These are phyloP conservation scores for human (Homo sapiens) DNA, from an alignment of 2,113 vertebrate genomes.

Conservation along the genomic window GRCh38 chr1:4405501-4406000, in stretches of 20 bases:
- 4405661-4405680: not conserved
- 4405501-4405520: constrained; percentile 71
- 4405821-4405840: accelerated
- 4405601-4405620: too few species aligned
- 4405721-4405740: accelerated
- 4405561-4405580: accelerated
- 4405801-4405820: too few species aligned
- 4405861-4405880: accelerated
- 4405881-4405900: not conserved
- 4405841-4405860: accelerated
- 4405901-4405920: accelerated
- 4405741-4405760: not conserved
- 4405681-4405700: too few species aligned
- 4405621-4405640: not conserved
- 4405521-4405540: constrained; percentile 54
- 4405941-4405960: not conserved
- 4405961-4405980: accelerated
- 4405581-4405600: not conserved
- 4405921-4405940: not conserved
- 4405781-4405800: accelerated
- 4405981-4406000: accelerated
- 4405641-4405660: accelerated
- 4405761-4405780: not conserved
- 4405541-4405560: not conserved
- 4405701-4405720: not conserved